A percentile compares a stretch with the other conserved stretches of the same genome.
Conservation (phyloP, 2,797 vertebrate species). For the Glyptemys insculpta region DNA sequence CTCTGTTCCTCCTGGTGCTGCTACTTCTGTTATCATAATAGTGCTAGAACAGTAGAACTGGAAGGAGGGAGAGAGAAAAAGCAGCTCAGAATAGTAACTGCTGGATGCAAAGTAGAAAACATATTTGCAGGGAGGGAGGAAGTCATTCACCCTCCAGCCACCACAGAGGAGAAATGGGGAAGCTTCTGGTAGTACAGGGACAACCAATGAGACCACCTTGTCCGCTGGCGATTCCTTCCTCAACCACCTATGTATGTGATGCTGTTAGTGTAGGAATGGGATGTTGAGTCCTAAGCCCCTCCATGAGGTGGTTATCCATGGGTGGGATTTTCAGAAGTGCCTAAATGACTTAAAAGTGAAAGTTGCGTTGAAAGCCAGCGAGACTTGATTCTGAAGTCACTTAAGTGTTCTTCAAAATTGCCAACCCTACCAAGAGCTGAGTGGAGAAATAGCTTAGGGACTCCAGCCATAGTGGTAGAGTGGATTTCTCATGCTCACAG, state of each 20-base stretch:
- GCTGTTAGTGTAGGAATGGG: background rate
- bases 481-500: background rate
- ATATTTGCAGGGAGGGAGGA: background rate
- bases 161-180: background rate
- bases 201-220: background rate
- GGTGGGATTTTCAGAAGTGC: background rate
- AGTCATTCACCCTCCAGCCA: fast-evolving
- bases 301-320: background rate
- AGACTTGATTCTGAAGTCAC: background rate
- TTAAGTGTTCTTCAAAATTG: background rate
- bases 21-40: background rate
- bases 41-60: background rate
- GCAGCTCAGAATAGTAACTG: background rate
- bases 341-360: background rate
- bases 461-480: background rate
- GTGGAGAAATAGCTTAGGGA: background rate
- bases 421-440: background rate
- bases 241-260: background rate
- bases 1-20: background rate
- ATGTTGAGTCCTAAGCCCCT: background rate
- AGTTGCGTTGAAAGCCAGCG: background rate
- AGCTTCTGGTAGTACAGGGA: background rate
- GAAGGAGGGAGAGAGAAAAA: background rate
- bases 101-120: background rate
- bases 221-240: background rate